Conservation (phyloP, 2,113 vertebrate genomes). For the Triplophysa rosa region DNA sequence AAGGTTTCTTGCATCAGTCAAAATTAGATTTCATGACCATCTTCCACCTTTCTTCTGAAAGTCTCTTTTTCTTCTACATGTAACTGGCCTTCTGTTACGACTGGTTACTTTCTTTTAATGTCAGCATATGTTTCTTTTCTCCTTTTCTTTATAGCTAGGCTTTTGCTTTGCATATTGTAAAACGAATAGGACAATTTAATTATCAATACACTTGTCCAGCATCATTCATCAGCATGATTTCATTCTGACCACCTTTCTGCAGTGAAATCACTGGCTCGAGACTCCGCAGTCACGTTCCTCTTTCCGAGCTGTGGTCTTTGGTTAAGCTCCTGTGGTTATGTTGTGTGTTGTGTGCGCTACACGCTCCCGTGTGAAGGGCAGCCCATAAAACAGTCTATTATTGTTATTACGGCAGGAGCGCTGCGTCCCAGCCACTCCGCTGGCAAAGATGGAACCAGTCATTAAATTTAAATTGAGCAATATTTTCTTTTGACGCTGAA, state of each 20-base stretch:
- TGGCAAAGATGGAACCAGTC: constrained; percentile 67
- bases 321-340: constrained; percentile 50
- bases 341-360: constrained; percentile 46
- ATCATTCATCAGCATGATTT: neutral
- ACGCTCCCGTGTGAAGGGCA: constrained; percentile 57
- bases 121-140: neutral
- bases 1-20: neutral
- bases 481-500: constrained; percentile 69
- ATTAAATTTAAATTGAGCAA: constrained; percentile 78
- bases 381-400: constrained; percentile 74
- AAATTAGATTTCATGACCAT: neutral
- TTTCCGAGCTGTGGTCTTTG: neutral
- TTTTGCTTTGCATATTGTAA: constrained; percentile 3
- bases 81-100: neutral
- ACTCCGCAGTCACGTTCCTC: constrained; percentile 11
- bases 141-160: neutral
- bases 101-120: too few species aligned
- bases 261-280: neutral
- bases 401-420: constrained; percentile 69
- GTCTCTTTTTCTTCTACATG: neutral
- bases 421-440: constrained; percentile 59
- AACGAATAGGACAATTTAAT: constrained; percentile 7
- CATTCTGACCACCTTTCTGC: neutral
- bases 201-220: neutral
- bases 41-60: neutral